Percentiles rank a stretch among this genome's conserved stretches.
These are phyloP conservation scores for Dicranocentrus wangi DNA, from an alignment of 2,888 invertebrate species.

Conservation along the genomic window DNA sequence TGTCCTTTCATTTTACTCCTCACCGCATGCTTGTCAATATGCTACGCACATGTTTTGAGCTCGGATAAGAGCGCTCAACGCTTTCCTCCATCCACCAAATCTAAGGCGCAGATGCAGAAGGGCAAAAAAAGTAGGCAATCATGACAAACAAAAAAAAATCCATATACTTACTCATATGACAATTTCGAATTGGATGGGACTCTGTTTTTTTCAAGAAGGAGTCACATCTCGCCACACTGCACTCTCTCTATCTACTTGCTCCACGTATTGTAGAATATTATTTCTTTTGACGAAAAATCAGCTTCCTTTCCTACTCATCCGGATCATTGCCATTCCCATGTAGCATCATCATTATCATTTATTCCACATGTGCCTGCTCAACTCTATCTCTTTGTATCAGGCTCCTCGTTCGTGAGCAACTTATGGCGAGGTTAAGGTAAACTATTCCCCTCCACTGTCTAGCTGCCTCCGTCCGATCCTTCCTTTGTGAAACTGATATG, in stretches of 20 bases:
- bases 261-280: no score
- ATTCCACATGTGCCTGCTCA: not conserved
- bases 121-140: not conserved
- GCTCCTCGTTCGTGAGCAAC: not conserved
- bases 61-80: constrained; percentile 12
- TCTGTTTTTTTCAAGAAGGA: no score
- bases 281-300: no score
- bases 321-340: constrained; percentile 57
- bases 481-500: constrained; percentile 18
- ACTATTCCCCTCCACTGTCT: constrained; percentile 44
- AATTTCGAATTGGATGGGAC: no score
- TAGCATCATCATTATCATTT: constrained; percentile 18
- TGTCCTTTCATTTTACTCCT: no score
- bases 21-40: constrained; percentile 26
- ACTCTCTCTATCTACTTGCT: no score
- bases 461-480: no score
- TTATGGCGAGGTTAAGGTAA: constrained; percentile 58
- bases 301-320: constrained; percentile 29
- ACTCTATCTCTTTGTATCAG: not conserved
- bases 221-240: no score
- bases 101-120: constrained; percentile 18
- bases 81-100: not conserved
- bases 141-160: not conserved
- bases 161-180: not conserved
- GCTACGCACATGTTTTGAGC: constrained; percentile 18